phyloP scores from a whole-genome alignment of 2,113 vertebrate species.

The Cynopterus brachyotis region DNA sequence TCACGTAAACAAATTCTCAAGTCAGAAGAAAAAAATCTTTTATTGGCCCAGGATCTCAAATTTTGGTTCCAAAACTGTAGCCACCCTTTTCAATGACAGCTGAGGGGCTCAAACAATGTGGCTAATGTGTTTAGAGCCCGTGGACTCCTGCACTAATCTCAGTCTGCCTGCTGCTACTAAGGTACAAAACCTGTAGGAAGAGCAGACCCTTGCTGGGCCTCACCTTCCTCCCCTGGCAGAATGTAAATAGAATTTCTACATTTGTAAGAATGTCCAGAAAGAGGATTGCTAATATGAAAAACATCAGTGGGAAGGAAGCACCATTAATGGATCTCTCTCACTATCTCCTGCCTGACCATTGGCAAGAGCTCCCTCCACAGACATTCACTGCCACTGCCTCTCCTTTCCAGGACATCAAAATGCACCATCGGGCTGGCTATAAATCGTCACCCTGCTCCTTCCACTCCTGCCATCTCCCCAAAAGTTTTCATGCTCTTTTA shows the following conservation, averaged over 20 bases:
- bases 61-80: background rate
- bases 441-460: background rate
- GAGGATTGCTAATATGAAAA: background rate
- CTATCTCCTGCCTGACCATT: slow-evolving; percentile 12
- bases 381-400: background rate
- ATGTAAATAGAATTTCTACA: background rate
- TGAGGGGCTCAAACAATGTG: background rate
- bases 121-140: background rate
- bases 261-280: background rate
- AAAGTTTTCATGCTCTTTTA: background rate
- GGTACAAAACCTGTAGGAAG: background rate
- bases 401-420: background rate
- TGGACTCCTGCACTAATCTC: background rate
- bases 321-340: background rate
- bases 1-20: slow-evolving; percentile 4
- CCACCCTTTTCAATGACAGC: background rate
- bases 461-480: background rate
- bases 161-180: background rate
- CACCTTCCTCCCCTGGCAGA: background rate
- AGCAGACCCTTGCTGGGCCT: background rate
- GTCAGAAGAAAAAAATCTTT: background rate
- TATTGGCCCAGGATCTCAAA: background rate
- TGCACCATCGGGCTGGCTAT: background rate
- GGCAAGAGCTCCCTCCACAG: background rate
- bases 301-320: background rate